These are phyloP conservation scores for Pica pica DNA, from an alignment of 2,113 vertebrate species.

Conservation along the genomic window DNA sequence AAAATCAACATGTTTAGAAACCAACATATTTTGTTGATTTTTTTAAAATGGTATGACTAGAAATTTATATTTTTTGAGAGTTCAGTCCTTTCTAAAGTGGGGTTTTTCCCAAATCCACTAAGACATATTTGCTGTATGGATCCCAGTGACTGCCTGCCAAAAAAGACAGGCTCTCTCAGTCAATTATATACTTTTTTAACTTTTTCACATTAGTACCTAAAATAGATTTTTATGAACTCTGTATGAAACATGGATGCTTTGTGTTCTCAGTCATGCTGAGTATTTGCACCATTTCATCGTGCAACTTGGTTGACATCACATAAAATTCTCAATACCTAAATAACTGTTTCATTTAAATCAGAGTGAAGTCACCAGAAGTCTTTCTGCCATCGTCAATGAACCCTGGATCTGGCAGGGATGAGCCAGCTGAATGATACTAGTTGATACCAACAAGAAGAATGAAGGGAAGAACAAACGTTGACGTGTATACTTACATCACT, in stretches of 20 bases:
- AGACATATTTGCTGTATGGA: neutral
- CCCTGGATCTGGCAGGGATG: neutral
- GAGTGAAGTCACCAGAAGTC: neutral
- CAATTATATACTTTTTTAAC: neutral
- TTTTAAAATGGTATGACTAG: neutral
- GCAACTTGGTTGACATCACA: neutral
- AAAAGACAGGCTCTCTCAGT: neutral
- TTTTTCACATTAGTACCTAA: neutral
- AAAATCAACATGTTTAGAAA: neutral
- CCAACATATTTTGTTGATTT: neutral
- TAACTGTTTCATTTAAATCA: neutral
- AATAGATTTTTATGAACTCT: neutral
- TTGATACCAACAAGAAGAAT: neutral
- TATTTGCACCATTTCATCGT: neutral
- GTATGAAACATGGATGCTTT: neutral
- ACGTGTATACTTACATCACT: neutral
- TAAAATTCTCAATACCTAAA: neutral
- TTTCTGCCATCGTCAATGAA: neutral
- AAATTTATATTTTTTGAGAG: neutral
- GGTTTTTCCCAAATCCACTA: neutral
- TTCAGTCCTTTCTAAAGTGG: neutral
- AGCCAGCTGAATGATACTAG: neutral
- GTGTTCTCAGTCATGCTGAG: neutral
- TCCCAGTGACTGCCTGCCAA: neutral
- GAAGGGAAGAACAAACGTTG: neutral